These are phyloP conservation scores for Ormia ochracea DNA, from an alignment of 2,888 invertebrate species.

Conservation along the genomic window DNA sequence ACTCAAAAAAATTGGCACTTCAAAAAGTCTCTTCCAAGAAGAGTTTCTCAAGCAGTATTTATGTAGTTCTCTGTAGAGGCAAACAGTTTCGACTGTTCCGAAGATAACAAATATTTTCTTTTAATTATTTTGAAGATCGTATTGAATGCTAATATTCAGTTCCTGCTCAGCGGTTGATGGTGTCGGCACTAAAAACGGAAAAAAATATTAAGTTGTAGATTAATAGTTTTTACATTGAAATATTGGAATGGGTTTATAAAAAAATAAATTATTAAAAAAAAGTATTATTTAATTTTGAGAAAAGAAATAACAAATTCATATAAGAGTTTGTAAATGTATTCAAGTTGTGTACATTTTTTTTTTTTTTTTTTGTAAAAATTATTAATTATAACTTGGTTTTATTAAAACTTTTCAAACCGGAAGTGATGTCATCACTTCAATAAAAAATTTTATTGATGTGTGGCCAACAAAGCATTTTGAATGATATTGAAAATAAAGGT, in stretches of 20 bases:
- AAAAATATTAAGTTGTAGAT: slow-evolving; percentile 36
- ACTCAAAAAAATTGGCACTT: neutral
- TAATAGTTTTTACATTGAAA: neutral
- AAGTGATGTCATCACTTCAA: slow-evolving; percentile 56
- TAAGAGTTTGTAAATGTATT: too few species aligned
- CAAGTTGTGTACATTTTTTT: too few species aligned
- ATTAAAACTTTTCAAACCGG: slow-evolving; percentile 44
- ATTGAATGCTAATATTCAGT: slow-evolving; percentile 61
- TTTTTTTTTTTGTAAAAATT: neutral
- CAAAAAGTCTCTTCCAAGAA: neutral
- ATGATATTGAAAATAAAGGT: neutral
- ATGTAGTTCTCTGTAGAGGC: slow-evolving; percentile 32
- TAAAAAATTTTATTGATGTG: neutral
- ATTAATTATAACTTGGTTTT: neutral
- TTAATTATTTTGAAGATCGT: slow-evolving; percentile 41
- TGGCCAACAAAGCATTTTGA: neutral
- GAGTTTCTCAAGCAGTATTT: neutral
- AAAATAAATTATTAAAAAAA: slow-evolving; percentile 14
- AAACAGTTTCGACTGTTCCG: slow-evolving; percentile 38
- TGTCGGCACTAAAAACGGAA: slow-evolving; percentile 62
- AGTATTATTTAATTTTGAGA: neutral
- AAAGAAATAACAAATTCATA: neutral
- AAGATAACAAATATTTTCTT: slow-evolving; percentile 41
- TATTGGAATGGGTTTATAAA: slow-evolving; percentile 40
- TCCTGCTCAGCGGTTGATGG: slow-evolving; percentile 65